A percentile compares a stretch with the other conserved stretches of the same genome.
These are phyloP conservation scores for Eledone cirrhosa DNA, from an alignment of 2,888 invertebrate genomes.

Conservation along the genomic window DNA sequence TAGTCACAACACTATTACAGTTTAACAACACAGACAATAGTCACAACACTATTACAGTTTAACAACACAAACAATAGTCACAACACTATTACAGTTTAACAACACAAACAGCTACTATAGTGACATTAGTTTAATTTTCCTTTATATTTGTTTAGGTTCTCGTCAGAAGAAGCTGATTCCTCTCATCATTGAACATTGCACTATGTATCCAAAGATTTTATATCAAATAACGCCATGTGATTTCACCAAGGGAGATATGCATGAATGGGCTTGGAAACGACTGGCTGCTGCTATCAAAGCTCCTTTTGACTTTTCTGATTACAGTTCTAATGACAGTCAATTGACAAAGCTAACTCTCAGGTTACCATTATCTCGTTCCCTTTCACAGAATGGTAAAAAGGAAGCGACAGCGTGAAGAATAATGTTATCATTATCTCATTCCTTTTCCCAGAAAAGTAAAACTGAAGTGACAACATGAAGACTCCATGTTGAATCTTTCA, in stretches of 20 bases:
- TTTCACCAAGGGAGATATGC: slow-evolving; percentile 52
- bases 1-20: too few species aligned
- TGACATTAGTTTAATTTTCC: not conserved
- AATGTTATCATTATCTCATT: not conserved
- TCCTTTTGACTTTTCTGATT: slow-evolving; percentile 67
- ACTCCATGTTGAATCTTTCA: too few species aligned
- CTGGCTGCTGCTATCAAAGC: slow-evolving; percentile 88
- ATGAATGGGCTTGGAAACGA: slow-evolving; percentile 75
- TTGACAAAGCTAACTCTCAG: not conserved
- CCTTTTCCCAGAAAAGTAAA: not conserved
- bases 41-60: too few species aligned
- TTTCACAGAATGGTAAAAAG: not conserved
- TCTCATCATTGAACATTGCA: slow-evolving; percentile 48
- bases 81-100: too few species aligned
- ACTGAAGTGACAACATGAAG: too few species aligned
- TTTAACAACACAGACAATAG: too few species aligned
- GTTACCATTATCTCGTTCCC: not conserved
- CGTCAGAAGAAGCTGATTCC: slow-evolving; percentile 59
- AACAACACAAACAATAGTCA: too few species aligned
- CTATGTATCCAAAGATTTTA: slow-evolving; percentile 48
- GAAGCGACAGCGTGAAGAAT: too few species aligned
- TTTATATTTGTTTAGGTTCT: slow-evolving; percentile 47
- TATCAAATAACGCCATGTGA: slow-evolving; percentile 53
- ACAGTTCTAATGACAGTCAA: not conserved
- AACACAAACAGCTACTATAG: too few species aligned